Conservation (phyloP, 2,113 vertebrate genomes). For the Aythya baeri region DNA sequence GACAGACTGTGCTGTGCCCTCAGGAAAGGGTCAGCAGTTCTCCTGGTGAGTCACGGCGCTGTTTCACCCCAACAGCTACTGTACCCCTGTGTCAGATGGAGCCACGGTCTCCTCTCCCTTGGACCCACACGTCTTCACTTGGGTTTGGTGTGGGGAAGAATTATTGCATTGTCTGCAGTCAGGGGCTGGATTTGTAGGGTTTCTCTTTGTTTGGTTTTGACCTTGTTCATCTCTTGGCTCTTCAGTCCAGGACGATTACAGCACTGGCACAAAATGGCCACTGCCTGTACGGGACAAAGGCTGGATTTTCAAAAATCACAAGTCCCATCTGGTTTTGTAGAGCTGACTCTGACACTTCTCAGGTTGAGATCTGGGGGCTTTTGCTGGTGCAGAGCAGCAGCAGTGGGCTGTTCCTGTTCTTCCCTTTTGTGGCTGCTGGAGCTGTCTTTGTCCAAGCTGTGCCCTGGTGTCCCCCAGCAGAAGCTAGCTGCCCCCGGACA, state of each 20-base stretch:
- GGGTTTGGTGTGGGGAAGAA: background rate
- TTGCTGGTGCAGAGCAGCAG: background rate
- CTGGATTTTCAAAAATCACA: background rate
- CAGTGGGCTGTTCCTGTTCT: background rate
- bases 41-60: background rate
- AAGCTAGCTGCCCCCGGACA: background rate
- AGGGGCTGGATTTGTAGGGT: background rate
- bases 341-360: background rate
- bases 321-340: background rate
- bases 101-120: background rate
- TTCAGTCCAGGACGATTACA: background rate
- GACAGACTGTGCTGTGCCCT: background rate
- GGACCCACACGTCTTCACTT: background rate
- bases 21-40: fast-evolving
- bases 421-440: background rate
- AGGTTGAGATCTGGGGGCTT: background rate
- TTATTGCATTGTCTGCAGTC: background rate
- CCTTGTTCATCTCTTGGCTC: background rate
- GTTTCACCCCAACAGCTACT: background rate
- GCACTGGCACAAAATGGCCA: background rate
- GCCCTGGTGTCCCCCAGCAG: background rate
- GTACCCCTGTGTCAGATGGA: background rate
- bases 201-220: background rate
- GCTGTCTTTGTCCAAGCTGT: constrained; percentile 20
- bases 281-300: background rate